These are phyloP conservation scores for Acanthurus leucopareius DNA, from an alignment of 2,797 vertebrate genomes.

Conservation along the genomic window DNA sequence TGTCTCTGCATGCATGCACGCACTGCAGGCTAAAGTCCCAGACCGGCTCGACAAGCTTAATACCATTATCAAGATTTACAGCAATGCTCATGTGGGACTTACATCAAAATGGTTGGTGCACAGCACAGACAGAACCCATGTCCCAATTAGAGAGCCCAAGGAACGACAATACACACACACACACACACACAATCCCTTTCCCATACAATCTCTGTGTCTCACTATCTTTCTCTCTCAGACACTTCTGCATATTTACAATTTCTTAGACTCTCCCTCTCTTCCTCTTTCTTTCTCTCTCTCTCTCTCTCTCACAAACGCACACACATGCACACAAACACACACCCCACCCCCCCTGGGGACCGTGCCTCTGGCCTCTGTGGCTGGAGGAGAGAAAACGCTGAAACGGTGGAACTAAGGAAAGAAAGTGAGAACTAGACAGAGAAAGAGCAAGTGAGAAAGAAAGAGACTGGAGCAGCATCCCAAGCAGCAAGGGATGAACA, in stretches of 20 bases:
- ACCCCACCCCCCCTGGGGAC: constrained; percentile 45
- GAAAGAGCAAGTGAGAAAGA: constrained; percentile 43
- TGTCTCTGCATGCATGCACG: constrained; percentile 15
- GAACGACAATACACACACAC: constrained; percentile 35
- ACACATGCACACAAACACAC: constrained; percentile 4
- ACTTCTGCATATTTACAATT: constrained; percentile 69
- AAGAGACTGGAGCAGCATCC: constrained; percentile 53
- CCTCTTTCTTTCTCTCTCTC: neutral
- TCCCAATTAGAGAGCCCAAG: constrained; percentile 82
- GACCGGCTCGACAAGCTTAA: constrained; percentile 74
- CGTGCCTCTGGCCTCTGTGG: constrained; percentile 68
- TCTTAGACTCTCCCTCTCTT: constrained; percentile 30
- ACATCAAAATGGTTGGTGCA: constrained; percentile 78
- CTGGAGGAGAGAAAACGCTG: constrained; percentile 65
- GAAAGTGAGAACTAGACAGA: constrained; percentile 58
- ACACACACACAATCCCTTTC: constrained; percentile 55
- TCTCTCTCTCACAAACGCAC: constrained; percentile 6
- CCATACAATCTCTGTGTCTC: constrained; percentile 52
- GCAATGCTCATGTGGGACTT: constrained; percentile 79
- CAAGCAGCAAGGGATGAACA: constrained; percentile 57
- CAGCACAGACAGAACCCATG: constrained; percentile 73
- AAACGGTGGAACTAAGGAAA: constrained; percentile 67
- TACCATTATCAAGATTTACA: constrained; percentile 85
- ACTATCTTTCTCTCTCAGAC: constrained; percentile 71
- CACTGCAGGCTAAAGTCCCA: constrained; percentile 63